These are phyloP conservation scores for Ariopsis seemanni DNA, from an alignment of 2,113 vertebrate species.

Conservation along the genomic window DNA sequence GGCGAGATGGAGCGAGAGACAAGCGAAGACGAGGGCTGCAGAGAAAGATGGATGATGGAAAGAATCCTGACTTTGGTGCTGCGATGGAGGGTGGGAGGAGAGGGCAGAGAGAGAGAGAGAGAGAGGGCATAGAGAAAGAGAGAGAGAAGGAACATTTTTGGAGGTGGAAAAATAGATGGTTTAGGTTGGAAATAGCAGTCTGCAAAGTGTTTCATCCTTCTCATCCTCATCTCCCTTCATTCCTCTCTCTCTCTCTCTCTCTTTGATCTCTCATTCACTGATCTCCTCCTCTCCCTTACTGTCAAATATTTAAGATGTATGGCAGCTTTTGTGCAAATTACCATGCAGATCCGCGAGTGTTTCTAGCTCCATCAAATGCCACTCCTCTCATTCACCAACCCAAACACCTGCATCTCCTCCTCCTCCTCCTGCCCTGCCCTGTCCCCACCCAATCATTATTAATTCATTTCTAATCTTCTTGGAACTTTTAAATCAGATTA, in stretches of 20 bases:
- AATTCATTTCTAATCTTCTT: constrained; percentile 37
- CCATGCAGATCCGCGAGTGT: constrained; percentile 65
- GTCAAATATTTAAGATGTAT: constrained; percentile 77
- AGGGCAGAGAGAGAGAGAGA: constrained; percentile 17
- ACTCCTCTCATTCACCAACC: constrained; percentile 18
- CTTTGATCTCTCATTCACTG: constrained; percentile 72
- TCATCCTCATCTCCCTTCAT: constrained; percentile 34
- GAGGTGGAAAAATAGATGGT: constrained; percentile 60
- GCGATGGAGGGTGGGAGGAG: constrained; percentile 36
- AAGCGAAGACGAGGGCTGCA: constrained; percentile 56
- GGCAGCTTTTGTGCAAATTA: constrained; percentile 72
- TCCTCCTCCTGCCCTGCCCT: too few relatives aligned
- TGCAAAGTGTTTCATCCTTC: constrained; percentile 64
- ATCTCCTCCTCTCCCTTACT: constrained; percentile 69
- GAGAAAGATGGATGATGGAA: constrained; percentile 67
- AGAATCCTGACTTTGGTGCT: constrained; percentile 36
- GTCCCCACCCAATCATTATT: neutral
- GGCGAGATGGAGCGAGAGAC: constrained; percentile 48
- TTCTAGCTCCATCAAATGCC: constrained; percentile 55
- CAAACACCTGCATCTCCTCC: neutral
- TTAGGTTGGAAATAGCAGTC: constrained; percentile 67
- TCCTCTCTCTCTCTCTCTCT: constrained; percentile 3
- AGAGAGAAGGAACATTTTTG: constrained; percentile 44
- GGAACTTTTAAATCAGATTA: neutral
- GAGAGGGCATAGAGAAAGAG: neutral